Evolutionary conservation across 2,888 invertebrate species (phyloP), one percentile per base, ranked within the genome.

Genomic region (Cosmia pyralina): DNA sequence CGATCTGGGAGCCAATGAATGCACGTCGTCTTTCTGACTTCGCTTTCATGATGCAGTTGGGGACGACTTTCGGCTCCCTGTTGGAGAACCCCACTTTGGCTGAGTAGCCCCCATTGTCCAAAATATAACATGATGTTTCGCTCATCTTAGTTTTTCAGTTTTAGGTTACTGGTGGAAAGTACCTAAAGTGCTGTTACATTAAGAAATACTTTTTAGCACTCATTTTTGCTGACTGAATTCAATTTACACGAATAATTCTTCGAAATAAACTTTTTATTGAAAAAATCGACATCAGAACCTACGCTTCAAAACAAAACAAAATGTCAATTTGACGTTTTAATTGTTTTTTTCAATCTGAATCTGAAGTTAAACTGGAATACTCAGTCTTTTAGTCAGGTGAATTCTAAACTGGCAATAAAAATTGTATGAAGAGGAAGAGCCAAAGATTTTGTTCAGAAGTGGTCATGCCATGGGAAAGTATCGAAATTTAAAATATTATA

Each of bases 31-130:
- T 96, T 93, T 99, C 99, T 68, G 98, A 99, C 94, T 99, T 99
- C 0, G 99, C 99, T 96, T 99, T 99, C 97, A 99, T 99, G 46
- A 99, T 98, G 89, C 98, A 99, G 94, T 99, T 99, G 0, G 99
- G 99, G 67, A 99, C 97, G 22, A 98, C 91, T 88, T 97, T 97
- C 10, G 98, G 98, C 74, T 97, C 95, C 85, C 97, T 97, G 11
- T 96, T 97, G 2, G 98, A 97, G 88, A 97, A 97, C n/a, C 99
- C 99, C 72, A 98, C 97, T 97, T 99, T 99, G 1, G 98, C 97
- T 0, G 97, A 97, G 90, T 98, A 98, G 0, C 98, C 99, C 22
- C 99, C 99, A 96, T 99, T 99, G 91, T 99, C 99, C 59, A 99
- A 92, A 70, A 98, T 97, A 90, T 97, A 97, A 81, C 96, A 96